Evolutionary conservation across 1,140 invertebrate genomes (phyloP).

Genomic region (Grapholita molesta): DNA sequence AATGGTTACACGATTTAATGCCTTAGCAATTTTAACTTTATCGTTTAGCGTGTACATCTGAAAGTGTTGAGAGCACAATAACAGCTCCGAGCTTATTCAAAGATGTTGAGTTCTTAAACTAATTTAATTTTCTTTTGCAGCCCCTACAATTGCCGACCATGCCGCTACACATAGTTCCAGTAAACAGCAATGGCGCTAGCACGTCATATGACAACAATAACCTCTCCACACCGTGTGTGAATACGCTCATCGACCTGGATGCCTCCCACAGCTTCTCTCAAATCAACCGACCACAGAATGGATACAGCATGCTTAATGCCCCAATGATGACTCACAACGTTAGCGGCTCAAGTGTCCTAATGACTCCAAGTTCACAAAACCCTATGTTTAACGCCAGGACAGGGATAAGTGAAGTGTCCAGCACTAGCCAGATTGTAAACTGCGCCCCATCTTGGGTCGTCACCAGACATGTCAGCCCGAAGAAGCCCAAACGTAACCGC

Average conservation of each 20-base stretch:
- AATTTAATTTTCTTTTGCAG: constrained; percentile 19
- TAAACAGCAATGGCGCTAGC: background rate
- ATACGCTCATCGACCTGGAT: background rate
- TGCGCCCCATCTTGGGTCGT: background rate
- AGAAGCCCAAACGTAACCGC: constrained; percentile 68
- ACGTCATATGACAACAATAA: constrained; percentile 54
- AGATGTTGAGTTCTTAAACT: no score
- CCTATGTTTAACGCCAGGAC: background rate
- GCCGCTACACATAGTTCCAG: background rate
- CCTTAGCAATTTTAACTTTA: no score
- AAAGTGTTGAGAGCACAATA: no score
- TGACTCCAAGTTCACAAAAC: background rate
- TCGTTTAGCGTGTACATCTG: no score
- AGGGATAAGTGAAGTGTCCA: background rate
- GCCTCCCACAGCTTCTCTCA: background rate
- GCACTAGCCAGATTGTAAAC: background rate
- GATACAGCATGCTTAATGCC: background rate
- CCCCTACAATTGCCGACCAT: constrained; percentile 17
- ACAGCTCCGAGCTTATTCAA: no score
- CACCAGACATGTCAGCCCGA: background rate
- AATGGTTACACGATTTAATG: no score
- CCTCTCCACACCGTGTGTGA: background rate
- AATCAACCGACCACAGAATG: background rate
- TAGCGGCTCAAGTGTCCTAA: background rate
- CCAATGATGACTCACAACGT: background rate